Evolutionary conservation across 2,888 invertebrate species (phyloP).

Genomic region (Plagodis dolabraria): DNA sequence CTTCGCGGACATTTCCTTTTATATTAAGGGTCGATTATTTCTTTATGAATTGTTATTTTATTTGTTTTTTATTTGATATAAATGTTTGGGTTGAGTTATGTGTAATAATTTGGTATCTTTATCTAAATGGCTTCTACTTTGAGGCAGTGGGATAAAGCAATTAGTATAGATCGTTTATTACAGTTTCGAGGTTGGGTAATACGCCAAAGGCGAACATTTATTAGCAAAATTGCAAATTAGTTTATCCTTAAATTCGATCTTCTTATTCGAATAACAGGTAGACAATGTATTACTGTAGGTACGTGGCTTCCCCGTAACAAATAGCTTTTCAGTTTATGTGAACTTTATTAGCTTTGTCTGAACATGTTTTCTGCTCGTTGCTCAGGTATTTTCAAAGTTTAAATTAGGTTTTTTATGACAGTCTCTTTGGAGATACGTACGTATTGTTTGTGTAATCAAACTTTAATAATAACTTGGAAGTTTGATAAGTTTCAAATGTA

Average conservation of each 20-base stretch:
- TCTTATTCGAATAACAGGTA: constrained; percentile 62
- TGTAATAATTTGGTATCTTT: constrained; percentile 66
- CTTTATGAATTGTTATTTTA: constrained; percentile 46
- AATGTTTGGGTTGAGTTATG: constrained; percentile 47
- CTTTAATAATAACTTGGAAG: constrained; percentile 18
- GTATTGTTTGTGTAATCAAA: constrained; percentile 24
- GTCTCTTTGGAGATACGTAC: constrained; percentile 22
- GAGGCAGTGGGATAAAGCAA: constrained; percentile 64
- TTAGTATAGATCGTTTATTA: constrained; percentile 67
- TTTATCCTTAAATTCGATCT: constrained; percentile 63
- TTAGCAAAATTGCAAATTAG: constrained; percentile 74
- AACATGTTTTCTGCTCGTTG: constrained; percentile 56
- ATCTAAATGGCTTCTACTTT: constrained; percentile 68
- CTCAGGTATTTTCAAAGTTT: constrained; percentile 54
- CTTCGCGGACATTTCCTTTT: constrained; percentile 51
- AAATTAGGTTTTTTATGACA: constrained; percentile 55
- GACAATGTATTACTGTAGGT: constrained; percentile 59
- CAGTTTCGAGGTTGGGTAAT: constrained; percentile 50
- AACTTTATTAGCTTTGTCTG: constrained; percentile 51
- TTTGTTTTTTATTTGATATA: constrained; percentile 44
- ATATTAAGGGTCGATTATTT: constrained; percentile 41
- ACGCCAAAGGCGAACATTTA: constrained; percentile 71
- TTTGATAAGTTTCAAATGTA: constrained; percentile 3
- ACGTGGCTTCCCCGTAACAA: constrained; percentile 61
- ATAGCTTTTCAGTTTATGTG: constrained; percentile 57